Evolutionary conservation across 2,113 vertebrate species (phyloP).

Genomic region (Thymallus thymallus): DNA sequence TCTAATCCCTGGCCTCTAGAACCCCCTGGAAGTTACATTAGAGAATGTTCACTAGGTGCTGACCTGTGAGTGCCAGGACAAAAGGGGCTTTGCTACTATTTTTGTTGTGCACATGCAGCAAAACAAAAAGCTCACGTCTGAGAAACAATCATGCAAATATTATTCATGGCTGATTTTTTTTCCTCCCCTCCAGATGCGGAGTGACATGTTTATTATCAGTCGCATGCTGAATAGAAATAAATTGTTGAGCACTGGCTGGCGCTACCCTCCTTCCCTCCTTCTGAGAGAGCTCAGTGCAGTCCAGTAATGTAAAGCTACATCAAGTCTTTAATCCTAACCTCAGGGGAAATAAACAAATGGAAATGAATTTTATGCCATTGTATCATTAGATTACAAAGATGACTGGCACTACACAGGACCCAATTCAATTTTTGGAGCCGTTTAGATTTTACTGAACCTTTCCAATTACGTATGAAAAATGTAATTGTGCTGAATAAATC

Average conservation of each 20-base stretch:
- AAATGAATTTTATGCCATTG: constrained; percentile 35
- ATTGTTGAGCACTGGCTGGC: constrained; percentile 2
- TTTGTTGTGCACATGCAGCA: constrained; percentile 19
- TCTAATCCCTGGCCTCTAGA: background rate
- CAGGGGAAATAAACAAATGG: constrained; percentile 49
- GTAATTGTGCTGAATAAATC: constrained; percentile 39
- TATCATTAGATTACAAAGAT: constrained; percentile 53
- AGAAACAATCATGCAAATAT: constrained; percentile 25
- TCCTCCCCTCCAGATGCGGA: constrained; percentile 8
- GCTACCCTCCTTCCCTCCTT: background rate
- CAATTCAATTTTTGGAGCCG: constrained; percentile 40
- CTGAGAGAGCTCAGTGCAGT: constrained; percentile 22
- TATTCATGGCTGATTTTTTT: constrained; percentile 19
- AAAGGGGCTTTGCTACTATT: constrained; percentile 13
- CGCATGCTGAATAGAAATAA: constrained; percentile 10
- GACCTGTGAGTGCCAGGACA: constrained; percentile 12
- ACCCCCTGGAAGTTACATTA: background rate
- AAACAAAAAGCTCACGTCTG: too few relatives aligned
- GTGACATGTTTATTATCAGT: constrained; percentile 39
- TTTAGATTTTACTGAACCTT: too few relatives aligned
- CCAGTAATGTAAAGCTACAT: constrained; percentile 28
- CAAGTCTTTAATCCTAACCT: constrained; percentile 34
- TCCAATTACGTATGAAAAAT: constrained; percentile 30
- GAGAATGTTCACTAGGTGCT: constrained; percentile 16
- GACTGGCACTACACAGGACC: constrained; percentile 3